Evolutionary conservation across 1,140 invertebrate genomes (phyloP).

Genomic region (Bombus difficillimus): DNA sequence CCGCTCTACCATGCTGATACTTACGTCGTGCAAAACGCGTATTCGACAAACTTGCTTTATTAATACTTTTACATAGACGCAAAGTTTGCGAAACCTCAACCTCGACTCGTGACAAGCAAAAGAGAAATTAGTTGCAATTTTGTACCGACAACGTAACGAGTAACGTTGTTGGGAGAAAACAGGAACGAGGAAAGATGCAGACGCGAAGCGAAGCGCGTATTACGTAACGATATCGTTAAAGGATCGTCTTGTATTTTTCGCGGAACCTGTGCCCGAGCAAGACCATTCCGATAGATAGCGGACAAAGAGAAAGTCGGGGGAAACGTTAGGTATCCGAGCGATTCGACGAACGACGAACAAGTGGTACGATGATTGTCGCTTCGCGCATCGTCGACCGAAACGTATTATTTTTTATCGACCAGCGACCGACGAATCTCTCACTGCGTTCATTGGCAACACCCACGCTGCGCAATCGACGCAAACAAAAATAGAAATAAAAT

Average conservation of each 20-base stretch:
- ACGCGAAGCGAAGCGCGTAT: background rate
- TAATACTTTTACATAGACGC: background rate
- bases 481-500: conserved; percentile 35
- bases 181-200: background rate
- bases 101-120: background rate
- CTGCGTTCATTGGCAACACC: background rate
- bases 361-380: conserved; percentile 30
- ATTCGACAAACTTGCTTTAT: conserved; percentile 3
- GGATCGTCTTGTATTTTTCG: too few species aligned
- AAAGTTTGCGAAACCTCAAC: background rate
- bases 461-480: background rate
- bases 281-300: background rate
- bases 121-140: background rate
- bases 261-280: background rate
- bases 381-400: conserved; percentile 37
- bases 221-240: conserved; percentile 26
- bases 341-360: conserved; percentile 3
- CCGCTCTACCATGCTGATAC: background rate
- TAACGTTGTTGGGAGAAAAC: background rate
- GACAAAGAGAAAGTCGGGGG: background rate
- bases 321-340: background rate
- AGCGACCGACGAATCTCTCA: background rate
- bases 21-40: background rate
- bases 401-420: conserved; percentile 45
- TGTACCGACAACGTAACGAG: background rate